These are phyloP conservation scores for Halcyon badia DNA, from an alignment of 2,797 vertebrate genomes.

Conservation along the genomic window DNA sequence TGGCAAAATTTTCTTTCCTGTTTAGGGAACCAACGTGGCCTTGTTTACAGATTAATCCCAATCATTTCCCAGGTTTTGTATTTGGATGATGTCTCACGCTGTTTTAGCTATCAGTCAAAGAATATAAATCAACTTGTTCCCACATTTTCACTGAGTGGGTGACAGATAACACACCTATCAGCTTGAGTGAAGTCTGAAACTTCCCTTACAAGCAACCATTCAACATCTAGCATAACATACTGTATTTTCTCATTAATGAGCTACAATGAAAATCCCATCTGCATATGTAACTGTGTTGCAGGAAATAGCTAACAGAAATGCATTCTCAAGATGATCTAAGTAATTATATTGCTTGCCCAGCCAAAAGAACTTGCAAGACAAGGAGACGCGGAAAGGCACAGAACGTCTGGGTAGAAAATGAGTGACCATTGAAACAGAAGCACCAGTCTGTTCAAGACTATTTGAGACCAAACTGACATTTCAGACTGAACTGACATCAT, in stretches of 20 bases:
- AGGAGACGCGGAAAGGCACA: background rate
- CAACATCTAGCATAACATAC: background rate
- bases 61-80: background rate
- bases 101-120: background rate
- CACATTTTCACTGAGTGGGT: background rate
- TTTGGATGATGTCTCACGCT: background rate
- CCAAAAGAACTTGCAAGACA: background rate
- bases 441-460: background rate
- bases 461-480: background rate
- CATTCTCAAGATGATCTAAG: background rate
- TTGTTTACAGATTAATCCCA: background rate
- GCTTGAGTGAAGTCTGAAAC: background rate
- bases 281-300: background rate
- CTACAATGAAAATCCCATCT: background rate
- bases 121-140: background rate
- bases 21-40: background rate
- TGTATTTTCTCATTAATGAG: background rate
- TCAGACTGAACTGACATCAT: rapidly evolving
- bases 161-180: background rate
- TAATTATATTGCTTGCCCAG: background rate
- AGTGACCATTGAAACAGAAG: background rate
- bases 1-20: background rate
- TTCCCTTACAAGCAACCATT: background rate
- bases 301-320: background rate
- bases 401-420: background rate